These are phyloP conservation scores for Eptesicus fuscus DNA, from an alignment of 2,113 vertebrate genomes.

Conservation along the genomic window DNA sequence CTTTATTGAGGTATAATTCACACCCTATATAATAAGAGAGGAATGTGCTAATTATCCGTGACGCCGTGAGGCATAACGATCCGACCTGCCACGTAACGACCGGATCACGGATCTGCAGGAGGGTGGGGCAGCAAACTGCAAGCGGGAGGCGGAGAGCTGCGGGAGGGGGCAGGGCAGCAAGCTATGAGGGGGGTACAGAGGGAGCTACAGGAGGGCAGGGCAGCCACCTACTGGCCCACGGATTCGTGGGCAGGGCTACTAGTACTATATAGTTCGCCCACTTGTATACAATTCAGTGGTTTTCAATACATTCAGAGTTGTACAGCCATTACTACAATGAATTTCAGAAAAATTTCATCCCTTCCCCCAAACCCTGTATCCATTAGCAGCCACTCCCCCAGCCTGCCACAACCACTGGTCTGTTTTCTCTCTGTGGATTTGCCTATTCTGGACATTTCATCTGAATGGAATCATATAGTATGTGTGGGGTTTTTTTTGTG, in stretches of 20 bases:
- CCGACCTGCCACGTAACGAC: accelerated
- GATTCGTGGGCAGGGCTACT: too few species aligned
- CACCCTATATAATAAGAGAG: background rate
- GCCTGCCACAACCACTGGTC: too few species aligned
- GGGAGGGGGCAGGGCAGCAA: too few species aligned
- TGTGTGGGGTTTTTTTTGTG: background rate
- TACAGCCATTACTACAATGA: background rate
- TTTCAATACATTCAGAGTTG: background rate
- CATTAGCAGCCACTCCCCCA: background rate
- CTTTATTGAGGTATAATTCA: background rate
- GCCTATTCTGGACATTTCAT: background rate
- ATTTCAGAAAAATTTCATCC: background rate
- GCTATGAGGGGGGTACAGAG: too few species aligned
- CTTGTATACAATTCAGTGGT: background rate
- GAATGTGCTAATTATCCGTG: too few species aligned
- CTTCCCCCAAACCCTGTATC: background rate
- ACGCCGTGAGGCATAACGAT: too few species aligned
- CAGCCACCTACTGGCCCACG: too few species aligned
- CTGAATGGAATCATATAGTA: background rate
- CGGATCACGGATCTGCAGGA: too few species aligned
- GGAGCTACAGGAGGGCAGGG: too few species aligned
- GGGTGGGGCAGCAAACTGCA: too few species aligned
- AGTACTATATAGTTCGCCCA: background rate
- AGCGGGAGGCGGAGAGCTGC: too few species aligned
- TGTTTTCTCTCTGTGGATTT: background rate